These are phyloP conservation scores for Botia almorhae DNA, from an alignment of 2,797 vertebrate genomes.

Conservation along the genomic window DNA sequence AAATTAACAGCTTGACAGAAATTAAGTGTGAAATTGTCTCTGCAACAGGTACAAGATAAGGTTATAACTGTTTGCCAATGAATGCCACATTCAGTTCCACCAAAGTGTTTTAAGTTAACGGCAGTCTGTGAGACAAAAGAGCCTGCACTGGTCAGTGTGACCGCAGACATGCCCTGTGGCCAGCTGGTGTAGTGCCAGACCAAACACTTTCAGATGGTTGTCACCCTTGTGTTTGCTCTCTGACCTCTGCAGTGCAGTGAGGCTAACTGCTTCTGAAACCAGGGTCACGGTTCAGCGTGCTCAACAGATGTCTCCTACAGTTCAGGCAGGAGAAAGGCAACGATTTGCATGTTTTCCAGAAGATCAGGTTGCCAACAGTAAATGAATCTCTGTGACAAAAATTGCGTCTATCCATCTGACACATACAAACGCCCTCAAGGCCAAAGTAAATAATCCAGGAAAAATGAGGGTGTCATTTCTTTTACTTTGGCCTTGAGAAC, in stretches of 20 bases:
- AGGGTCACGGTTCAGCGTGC: constrained; percentile 33
- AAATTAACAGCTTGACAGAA: constrained; percentile 58
- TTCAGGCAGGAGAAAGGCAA: constrained; percentile 25
- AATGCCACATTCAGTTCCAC: constrained; percentile 10
- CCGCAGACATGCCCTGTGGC: constrained; percentile 40
- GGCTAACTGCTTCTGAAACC: constrained; percentile 48
- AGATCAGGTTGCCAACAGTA: constrained; percentile 3
- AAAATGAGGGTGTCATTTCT: not conserved
- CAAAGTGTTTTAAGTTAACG: constrained; percentile 23
- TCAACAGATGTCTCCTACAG: constrained; percentile 40
- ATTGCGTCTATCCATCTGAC: no score
- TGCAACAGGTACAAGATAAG: constrained; percentile 53
- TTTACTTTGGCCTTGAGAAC: constrained; percentile 33
- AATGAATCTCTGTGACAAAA: not conserved
- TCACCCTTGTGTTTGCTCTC: constrained; percentile 43
- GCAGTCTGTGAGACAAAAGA: not conserved
- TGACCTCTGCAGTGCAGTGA: constrained; percentile 54
- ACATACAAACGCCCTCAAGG: no score
- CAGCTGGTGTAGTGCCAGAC: constrained; percentile 39
- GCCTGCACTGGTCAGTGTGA: constrained; percentile 29
- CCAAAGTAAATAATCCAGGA: no score
- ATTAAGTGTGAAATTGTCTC: constrained; percentile 60
- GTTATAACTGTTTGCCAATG: constrained; percentile 50
- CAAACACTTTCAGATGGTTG: constrained; percentile 40
- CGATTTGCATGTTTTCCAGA: constrained; percentile 35